Conservation (phyloP, 2,113 vertebrate genomes). For the Misgurnus mizolepis region DNA sequence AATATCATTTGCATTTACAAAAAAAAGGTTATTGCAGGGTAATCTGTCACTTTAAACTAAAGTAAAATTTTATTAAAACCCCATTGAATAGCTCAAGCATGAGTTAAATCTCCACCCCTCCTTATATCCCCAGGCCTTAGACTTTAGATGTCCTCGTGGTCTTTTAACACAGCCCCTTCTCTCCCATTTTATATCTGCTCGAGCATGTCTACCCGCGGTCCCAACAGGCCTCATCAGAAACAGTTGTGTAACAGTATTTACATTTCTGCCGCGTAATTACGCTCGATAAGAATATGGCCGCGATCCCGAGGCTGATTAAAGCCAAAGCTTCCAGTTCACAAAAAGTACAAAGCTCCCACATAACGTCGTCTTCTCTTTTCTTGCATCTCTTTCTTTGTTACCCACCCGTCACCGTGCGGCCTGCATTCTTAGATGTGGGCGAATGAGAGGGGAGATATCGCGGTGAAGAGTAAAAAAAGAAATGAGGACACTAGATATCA, state of each 20-base stretch:
- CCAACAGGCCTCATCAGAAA: constrained; percentile 75
- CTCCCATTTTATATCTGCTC: constrained; percentile 1
- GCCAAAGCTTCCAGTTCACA: constrained; percentile 45
- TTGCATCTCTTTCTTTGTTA: constrained; percentile 14
- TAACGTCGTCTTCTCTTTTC: constrained; percentile 34
- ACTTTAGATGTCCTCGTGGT: not conserved
- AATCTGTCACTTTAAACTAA: no score
- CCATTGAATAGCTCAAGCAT: not conserved
- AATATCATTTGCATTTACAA: no score
- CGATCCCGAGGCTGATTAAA: constrained; percentile 81
- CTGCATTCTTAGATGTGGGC: constrained; percentile 20
- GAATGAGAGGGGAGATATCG: constrained; percentile 5
- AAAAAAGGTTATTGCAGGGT: no score
- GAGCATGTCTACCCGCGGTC: constrained; percentile 71
- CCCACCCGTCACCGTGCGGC: not conserved
- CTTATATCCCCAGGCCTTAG: not conserved
- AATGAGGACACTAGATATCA: constrained; percentile 39
- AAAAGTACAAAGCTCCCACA: constrained; percentile 32
- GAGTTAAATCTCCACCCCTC: not conserved
- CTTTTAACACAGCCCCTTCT: not conserved
- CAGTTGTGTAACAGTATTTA: constrained; percentile 78
- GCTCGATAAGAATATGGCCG: constrained; percentile 78
- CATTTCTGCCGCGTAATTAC: constrained; percentile 79
- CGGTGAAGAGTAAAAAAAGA: constrained; percentile 11
- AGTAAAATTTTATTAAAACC: not conserved